Conservation (phyloP, 2,888 invertebrate genomes). For the Chironomus riparius region DNA sequence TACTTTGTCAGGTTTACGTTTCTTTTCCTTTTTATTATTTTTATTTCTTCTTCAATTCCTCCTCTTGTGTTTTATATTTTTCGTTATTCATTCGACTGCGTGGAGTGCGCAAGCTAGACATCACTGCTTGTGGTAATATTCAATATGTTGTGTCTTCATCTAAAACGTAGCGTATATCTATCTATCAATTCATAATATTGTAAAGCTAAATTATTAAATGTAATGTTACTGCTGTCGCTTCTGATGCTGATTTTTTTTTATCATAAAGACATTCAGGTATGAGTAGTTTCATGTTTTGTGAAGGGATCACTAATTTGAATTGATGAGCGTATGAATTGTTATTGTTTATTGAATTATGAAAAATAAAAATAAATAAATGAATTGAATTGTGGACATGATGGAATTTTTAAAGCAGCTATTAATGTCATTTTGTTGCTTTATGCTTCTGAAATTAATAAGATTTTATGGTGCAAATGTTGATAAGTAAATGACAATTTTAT, state of each 20-base stretch:
- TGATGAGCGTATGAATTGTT: too few relatives aligned
- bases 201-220: not conserved
- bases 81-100: not conserved
- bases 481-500: too few relatives aligned
- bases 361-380: too few relatives aligned
- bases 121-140: not conserved
- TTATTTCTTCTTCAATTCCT: not conserved
- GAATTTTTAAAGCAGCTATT: too few relatives aligned
- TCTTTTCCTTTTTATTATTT: not conserved
- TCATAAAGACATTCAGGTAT: too few relatives aligned
- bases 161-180: not conserved
- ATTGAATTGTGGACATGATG: too few relatives aligned
- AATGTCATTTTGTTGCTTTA: too few relatives aligned
- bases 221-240: not conserved
- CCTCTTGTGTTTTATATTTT: not conserved
- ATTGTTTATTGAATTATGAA: too few relatives aligned
- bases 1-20: not conserved
- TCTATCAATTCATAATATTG: not conserved
- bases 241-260: not conserved
- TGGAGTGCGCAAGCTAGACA: not conserved
- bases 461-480: too few relatives aligned
- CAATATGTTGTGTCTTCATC: constrained; percentile 18
- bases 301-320: too few relatives aligned
- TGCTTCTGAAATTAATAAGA: too few relatives aligned
- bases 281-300: too few relatives aligned